phyloP scores from a whole-genome alignment of 1,140 invertebrate genomes.

The Wasmannia auropunctata region DNA sequence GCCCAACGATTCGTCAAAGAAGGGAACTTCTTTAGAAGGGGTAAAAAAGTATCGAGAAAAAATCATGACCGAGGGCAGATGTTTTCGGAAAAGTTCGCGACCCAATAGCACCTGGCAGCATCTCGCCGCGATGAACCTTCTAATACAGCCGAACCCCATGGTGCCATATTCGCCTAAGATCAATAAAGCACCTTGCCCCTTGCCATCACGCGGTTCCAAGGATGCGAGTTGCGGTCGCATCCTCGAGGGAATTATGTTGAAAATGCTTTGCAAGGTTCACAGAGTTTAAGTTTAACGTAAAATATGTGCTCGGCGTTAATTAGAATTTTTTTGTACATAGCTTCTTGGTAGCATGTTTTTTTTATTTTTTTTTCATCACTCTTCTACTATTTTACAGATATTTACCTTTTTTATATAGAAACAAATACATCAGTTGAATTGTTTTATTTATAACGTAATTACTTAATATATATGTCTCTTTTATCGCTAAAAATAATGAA shows the following conservation, averaged over 20 bases:
- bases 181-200: slow-evolving; percentile 69
- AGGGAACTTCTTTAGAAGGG: neutral
- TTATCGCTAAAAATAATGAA: neutral
- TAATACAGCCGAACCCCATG: slow-evolving; percentile 62
- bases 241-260: slow-evolving; percentile 5
- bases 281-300: neutral
- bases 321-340: slow-evolving; percentile 4
- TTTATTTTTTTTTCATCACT: neutral
- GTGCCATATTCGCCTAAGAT: slow-evolving; percentile 63
- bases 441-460: neutral
- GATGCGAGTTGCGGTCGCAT: slow-evolving; percentile 14
- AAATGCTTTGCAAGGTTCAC: neutral
- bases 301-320: neutral
- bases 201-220: slow-evolving; percentile 50
- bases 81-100: slow-evolving; percentile 37
- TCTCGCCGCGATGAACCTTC: slow-evolving; percentile 58
- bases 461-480: neutral
- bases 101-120: slow-evolving; percentile 33
- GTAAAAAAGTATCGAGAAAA: neutral
- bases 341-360: neutral
- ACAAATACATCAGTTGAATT: neutral
- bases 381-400: neutral
- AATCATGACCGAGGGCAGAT: neutral
- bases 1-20: neutral
- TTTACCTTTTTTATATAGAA: neutral